Base-by-base conservation (phyloP, 2,113 vertebrate genomes). In the Bufo bufo region DNA sequence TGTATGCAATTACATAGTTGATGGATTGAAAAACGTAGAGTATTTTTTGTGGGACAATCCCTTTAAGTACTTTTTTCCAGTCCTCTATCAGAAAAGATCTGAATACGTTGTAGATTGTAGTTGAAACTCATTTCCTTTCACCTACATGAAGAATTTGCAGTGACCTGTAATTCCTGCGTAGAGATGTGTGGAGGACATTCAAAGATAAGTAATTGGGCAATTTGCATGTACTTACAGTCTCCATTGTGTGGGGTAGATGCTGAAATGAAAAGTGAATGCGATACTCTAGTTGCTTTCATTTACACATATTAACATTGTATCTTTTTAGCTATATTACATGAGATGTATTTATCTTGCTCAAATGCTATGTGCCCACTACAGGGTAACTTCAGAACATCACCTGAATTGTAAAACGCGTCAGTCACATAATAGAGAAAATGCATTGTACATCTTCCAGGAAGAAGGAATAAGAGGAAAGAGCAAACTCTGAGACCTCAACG, bases 201-300 rank as follows among this genome's bases (percentile, higher is more conserved):
- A 13, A 59, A 2, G 66, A 23, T 23, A 43, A 69, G 66, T 47
- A 49, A 33, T 9, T 1, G 11, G 14, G 61, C 33, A 43, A 84
- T 84, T 69, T 84, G 63, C 59, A 84, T 84, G 50, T 65, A 84
- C 23, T 84, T 66, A 69, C 45, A 49, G 3, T 11, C 10, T 17
- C 82, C 71, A 84, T 84, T 84, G 82, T 84, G 50, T 5, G 7
- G 47, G 23, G 47, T 69, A 69, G 17, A 69, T 52, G 63, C 11
- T 84, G 7, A 4, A 47, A 19, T 20, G 23, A 69, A 69, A 16
- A 23, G 4, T 14, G 10, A 69, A n/a, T 69, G 59, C 4, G 82
- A 69, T 69, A 13, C 63, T 43, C 45, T 52, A 54, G 82, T 69
- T 23, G 71, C 63, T 52, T 23, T 69, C 43, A 78, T 78, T 78